Base-by-base conservation (phyloP, 2,888 invertebrate genomes). In the Schizaphis graminum region DNA sequence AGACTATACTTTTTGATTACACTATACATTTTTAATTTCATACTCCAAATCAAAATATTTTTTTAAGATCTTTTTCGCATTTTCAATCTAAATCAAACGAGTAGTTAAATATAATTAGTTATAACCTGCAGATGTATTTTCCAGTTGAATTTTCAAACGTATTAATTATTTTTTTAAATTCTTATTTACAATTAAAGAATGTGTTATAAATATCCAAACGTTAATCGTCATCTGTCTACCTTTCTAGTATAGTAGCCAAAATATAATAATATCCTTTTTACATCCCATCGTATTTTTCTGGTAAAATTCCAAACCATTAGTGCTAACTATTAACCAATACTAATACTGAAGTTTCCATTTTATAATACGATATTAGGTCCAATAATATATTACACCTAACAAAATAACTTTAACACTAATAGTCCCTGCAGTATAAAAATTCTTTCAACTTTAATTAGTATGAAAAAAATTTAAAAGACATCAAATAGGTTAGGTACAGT, bases 131-230 rank as follows among this genome's bases (percentile, higher is more conserved):
- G 21, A 35, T 77, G 16, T 77, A 77, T 77, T 77, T 21, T 77
- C 7, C 8, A 0, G 35, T 35, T 35, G 35, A 8, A 35, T 35
- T 77, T 77, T 41, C 21, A 3, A 77, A 53, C 53, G 21, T 35
- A 3, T 77, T 53, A 53, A 7, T 77, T 77, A 41, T 21, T n/a
- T 67, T 67, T 35, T 21, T 16, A 16, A 21, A 67, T 67, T 77
- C 77, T 35, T 77, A 35, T 21, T 7, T 24, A 89, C 41, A 16
- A 26, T 8, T 44, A 89, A 57, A 89, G 44, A 89, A 89, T 89
- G 44, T 44, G 89, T 89, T 89, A 89, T 57, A 89, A 89, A 89
- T 89, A 89, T 89, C 57, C 28, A 28, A 89, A 57, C 41, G 44
- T 41, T 89, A 28, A 57, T 57, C 41, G 57, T 56, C 28, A 28